Evolutionary conservation across 2,888 invertebrate genomes (phyloP).

Genomic region (Macaria notata): DNA sequence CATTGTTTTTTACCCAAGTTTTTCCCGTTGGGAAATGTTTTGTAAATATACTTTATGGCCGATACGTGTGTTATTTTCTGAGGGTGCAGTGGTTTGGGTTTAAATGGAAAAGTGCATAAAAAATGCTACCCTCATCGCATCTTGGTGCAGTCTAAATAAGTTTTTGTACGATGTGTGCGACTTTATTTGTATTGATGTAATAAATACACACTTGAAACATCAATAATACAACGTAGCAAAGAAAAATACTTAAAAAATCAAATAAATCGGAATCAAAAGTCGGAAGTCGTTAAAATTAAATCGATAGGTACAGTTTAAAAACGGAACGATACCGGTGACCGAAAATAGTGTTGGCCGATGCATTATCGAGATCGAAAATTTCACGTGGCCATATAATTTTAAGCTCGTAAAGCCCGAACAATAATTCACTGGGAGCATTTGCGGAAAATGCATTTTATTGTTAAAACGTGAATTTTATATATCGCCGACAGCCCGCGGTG

Average conservation of each 20-base stretch:
- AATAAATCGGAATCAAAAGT: conserved; percentile 15
- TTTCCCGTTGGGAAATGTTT: conserved; percentile 75
- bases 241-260: no score
- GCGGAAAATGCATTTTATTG: conserved; percentile 83
- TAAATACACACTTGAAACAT: no score
- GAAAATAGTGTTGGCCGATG: conserved; percentile 70
- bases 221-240: no score
- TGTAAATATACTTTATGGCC: conserved; percentile 73
- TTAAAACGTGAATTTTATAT: conserved; percentile 83
- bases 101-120: conserved; percentile 58
- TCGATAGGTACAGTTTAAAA: conserved; percentile 40
- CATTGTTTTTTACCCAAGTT: conserved; percentile 51
- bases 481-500: conserved; percentile 75
- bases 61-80: conserved; percentile 66
- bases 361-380: conserved; percentile 81
- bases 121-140: conserved; percentile 48
- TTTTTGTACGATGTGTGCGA: no score
- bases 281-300: conserved; percentile 38
- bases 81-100: conserved; percentile 52
- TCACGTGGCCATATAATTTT: conserved; percentile 81
- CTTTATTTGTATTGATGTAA: no score
- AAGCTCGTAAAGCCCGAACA: conserved; percentile 79
- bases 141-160: no score
- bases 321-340: conserved; percentile 34
- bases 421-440: conserved; percentile 81